phyloP scores from a whole-genome alignment of 2,797 vertebrate genomes.

The Tangara arthus region DNA sequence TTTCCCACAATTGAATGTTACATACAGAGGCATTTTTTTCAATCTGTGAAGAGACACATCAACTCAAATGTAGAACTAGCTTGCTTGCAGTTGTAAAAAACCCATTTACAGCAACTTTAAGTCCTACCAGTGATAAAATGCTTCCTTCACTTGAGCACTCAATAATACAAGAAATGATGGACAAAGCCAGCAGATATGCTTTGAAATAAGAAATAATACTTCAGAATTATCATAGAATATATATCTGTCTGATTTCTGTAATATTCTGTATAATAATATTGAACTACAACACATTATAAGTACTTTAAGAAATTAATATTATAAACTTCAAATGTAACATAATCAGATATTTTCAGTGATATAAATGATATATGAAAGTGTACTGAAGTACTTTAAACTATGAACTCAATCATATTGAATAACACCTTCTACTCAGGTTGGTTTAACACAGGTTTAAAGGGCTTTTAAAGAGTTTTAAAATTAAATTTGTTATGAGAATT shows the following conservation, averaged over 20 bases:
- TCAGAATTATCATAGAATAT: background rate
- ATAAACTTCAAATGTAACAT: background rate
- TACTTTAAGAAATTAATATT: background rate
- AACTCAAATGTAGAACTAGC: background rate
- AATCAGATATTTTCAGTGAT: conserved; percentile 21
- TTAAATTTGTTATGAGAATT: background rate
- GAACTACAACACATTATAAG: background rate
- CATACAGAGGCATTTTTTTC: background rate
- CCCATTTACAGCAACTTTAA: background rate
- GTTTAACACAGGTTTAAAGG: background rate
- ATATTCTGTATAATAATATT: background rate
- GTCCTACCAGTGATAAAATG: background rate
- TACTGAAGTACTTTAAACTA: background rate
- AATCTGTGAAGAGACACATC: background rate
- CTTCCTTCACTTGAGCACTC: conserved; percentile 21
- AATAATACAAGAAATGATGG: background rate
- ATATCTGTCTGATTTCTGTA: background rate
- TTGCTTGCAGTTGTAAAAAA: conserved; percentile 4
- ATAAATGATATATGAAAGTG: background rate
- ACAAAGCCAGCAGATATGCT: background rate
- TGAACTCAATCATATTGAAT: background rate
- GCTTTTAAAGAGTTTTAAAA: background rate
- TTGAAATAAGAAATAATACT: background rate
- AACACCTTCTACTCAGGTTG: background rate
- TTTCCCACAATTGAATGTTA: background rate